Base-by-base conservation (phyloP, 2,113 vertebrate species). In the Pao palembangensis region DNA sequence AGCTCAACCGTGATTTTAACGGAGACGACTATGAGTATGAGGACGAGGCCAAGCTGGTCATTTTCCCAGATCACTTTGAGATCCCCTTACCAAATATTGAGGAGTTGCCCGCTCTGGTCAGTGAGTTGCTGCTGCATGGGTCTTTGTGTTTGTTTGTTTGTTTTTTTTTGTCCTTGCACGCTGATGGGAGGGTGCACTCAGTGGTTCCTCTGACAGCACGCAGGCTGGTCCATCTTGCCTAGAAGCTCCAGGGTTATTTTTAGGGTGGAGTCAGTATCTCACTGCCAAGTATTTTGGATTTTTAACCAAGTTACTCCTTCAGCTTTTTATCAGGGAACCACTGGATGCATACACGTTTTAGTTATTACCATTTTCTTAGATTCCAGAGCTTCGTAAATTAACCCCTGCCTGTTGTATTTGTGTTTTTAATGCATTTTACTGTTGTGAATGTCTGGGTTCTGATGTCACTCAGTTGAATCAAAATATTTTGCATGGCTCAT, bases 31-130 rank as follows among this genome's bases (percentile, higher is more conserved):
- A 93, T 86, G 97, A 99, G 73, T 98, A 93, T 53, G 97, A 98
- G 88, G 96, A 98, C 28, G 96, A 98, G 92, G 96, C 93, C 88
- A 98, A 98, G 87, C 95, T 99, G 15, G 90, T 98, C 83, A 92
- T 99, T 91, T 98, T 99, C 87, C 97, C 97, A 88, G 96, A 99
- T 91, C 95, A 98, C 91, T 98, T 93, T 87, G 97, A 98, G 91
- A 98, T 99, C 85, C 89, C 94, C 47, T 91, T 99, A 79, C 97
- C 97, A 74, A 99, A 99, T 86, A 99, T 99, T 87, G 97, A 99
- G 88, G 97, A 99, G 85, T 86, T 99, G 52, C 97, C 97, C 19
- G 96, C 96, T 47, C 90, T 99, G 96, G 96, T 98, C 86, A 96
- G 96, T 98, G 91, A 90, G 73, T 85, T 61, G 81, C 44, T 73